Evolutionary conservation across 2,113 vertebrate genomes (phyloP).

Genomic region (Chaetura pelagica): DNA sequence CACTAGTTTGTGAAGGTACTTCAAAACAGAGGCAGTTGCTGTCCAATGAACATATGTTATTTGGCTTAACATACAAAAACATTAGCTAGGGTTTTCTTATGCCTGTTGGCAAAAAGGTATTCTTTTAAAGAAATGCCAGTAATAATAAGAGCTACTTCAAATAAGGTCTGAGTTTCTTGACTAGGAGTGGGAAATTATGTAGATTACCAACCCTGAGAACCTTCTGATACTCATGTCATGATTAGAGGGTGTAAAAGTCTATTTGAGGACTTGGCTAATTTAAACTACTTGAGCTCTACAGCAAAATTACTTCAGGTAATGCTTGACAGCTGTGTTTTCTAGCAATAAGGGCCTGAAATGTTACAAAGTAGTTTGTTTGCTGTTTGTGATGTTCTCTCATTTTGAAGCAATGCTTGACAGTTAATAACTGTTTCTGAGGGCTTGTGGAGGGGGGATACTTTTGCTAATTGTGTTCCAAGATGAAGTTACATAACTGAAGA

Average conservation of each 20-base stretch:
- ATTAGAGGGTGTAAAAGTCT: conserved; percentile 58
- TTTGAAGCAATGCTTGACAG: conserved; percentile 1
- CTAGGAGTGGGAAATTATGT: conserved; percentile 59
- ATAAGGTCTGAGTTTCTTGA: conserved; percentile 43
- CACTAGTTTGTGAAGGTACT: not conserved
- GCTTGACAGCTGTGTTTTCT: conserved; percentile 49
- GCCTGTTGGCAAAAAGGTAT: conserved; percentile 34
- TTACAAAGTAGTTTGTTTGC: conserved; percentile 28
- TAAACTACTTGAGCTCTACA: conserved; percentile 30
- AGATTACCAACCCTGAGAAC: conserved; percentile 57
- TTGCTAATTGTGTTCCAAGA: conserved; percentile 9
- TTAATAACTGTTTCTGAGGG: conserved; percentile 3
- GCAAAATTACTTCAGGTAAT: conserved; percentile 56
- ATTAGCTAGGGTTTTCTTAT: conserved; percentile 35
- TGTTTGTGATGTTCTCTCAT: not conserved
- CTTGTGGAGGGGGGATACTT: not conserved
- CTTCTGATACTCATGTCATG: conserved; percentile 1
- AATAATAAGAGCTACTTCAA: conserved; percentile 63
- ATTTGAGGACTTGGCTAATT: conserved; percentile 48
- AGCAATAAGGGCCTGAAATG: not conserved
- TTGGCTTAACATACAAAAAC: conserved; percentile 35
- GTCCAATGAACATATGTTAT: conserved; percentile 43
- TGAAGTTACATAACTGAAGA: conserved; percentile 5
- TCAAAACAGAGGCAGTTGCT: conserved; percentile 27
- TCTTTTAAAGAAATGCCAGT: conserved; percentile 59